Evolutionary conservation across 2,888 invertebrate species (phyloP).

Genomic region (Oscheius sp.): DNA sequence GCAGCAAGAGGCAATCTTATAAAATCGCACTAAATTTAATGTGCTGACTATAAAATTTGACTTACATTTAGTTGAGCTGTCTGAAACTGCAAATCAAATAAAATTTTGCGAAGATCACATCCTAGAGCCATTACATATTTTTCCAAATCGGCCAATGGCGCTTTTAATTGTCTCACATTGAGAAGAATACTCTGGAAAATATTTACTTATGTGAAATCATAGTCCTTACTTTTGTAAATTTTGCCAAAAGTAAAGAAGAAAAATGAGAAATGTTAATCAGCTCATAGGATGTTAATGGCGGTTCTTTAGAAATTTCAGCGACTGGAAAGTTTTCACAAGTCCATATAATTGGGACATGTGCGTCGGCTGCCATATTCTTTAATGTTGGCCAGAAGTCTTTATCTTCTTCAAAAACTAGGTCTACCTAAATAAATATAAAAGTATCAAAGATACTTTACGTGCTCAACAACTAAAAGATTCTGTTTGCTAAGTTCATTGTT

Average conservation of each 20-base stretch:
- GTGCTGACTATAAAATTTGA: no score
- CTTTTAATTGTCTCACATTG: neutral
- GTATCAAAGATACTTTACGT: neutral
- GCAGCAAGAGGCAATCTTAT: no score
- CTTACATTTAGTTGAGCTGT: no score
- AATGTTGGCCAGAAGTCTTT: conserved; percentile 20
- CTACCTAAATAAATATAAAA: neutral
- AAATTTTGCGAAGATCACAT: neutral
- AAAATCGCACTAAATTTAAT: no score
- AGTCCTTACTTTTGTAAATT: neutral
- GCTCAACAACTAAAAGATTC: conserved; percentile 15
- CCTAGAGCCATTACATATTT: neutral
- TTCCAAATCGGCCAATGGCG: neutral
- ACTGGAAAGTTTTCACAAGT: conserved; percentile 14
- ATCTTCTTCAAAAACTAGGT: conserved; percentile 21
- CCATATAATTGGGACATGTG: conserved; percentile 22
- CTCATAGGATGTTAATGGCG: neutral
- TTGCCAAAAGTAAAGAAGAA: neutral
- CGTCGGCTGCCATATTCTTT: conserved; percentile 4
- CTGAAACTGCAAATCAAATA: conserved; percentile 1
- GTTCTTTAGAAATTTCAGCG: neutral
- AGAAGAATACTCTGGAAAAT: neutral
- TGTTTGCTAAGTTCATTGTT: neutral
- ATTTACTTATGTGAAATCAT: neutral
- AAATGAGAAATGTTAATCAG: neutral